Evolutionary conservation across 2,888 invertebrate species (phyloP), one percentile per base, ranked within the genome.

Genomic region (Euplagia quadripunctaria): DNA sequence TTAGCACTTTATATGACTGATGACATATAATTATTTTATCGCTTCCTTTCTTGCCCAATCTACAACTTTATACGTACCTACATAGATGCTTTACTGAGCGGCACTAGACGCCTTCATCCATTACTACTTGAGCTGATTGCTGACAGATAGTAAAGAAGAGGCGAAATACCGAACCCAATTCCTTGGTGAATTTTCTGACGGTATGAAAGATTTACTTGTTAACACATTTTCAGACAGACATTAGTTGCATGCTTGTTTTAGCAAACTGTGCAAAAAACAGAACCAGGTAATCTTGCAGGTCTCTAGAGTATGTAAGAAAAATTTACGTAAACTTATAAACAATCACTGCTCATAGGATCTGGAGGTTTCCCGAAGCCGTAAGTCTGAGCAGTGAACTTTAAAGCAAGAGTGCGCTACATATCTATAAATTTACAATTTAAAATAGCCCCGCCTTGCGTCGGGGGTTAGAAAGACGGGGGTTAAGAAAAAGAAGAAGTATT

Each of bases 51-150:
- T 49, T 31, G 63, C 52, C 46, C 61, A 58, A 41, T 42, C 49
- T 61, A n/a, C n/a, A 52, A 51, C 5, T 61, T 20, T 58, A 69
- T 20, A 66, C 52, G 51, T 65, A 20, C 1, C 64, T 46, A 31
- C 4, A 61, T n/a, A 46, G 17, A 70, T 43, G 51, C 49, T 68
- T 51, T 64, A 17, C 55, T 20, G 42, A 64, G 42, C 43, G 70
- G 51, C 51, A 43, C 64, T 70, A 70, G 64, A 64, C 51, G 64
- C 64, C 31, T 61, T 5, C 41, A 70, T 55, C 52, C 52, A 64
- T 58, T 64, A 64, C 52, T 61, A 70, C 70, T 70, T 64, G 43
- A 51, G n/a, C 16, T 64, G 70, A 70, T 70, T 64, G 70, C 64
- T 41, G 55, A 51, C 64, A 43, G 55, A 43, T 64, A 43, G 42